Conservation (phyloP, 2,888 invertebrate genomes). For the Alloscopus bannaensis region DNA sequence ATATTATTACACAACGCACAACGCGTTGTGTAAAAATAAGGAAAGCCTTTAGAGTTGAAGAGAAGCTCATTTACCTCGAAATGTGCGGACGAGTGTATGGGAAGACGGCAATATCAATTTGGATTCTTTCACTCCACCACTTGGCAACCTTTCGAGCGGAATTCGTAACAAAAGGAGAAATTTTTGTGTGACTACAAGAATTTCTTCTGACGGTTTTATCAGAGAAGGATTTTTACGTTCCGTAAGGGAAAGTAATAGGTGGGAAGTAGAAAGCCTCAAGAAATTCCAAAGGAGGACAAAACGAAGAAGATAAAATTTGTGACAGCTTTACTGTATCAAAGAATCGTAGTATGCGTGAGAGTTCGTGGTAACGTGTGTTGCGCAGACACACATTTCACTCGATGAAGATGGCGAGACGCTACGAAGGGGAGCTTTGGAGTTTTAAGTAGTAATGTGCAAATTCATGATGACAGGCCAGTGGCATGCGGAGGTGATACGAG, state of each 20-base stretch:
- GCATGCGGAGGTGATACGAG: not conserved
- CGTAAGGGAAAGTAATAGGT: not conserved
- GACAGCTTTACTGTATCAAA: slow-evolving; percentile 49
- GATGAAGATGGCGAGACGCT: not conserved
- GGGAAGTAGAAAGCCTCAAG: slow-evolving; percentile 29
- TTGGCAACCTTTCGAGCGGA: slow-evolving; percentile 4
- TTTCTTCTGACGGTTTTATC: slow-evolving; percentile 35
- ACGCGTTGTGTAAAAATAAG: too few relatives aligned
- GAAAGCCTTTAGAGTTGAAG: too few relatives aligned
- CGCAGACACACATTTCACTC: not conserved
- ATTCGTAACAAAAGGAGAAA: slow-evolving; percentile 7
- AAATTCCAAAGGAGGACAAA: slow-evolving; percentile 38
- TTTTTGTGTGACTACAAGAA: slow-evolving; percentile 13
- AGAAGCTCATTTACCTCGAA: too few relatives aligned
- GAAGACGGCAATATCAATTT: slow-evolving; percentile 8
- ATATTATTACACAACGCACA: too few relatives aligned
- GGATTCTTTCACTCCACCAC: slow-evolving; percentile 13
- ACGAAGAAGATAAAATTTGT: slow-evolving; percentile 46
- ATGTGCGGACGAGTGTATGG: too few relatives aligned
- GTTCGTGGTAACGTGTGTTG: not conserved
- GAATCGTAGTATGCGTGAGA: not conserved
- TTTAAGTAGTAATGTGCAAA: slow-evolving; percentile 45
- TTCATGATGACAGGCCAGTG: slow-evolving; percentile 48
- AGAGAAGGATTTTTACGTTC: slow-evolving; percentile 28
- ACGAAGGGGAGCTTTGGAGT: slow-evolving; percentile 1